phyloP scores from a whole-genome alignment of 2,113 vertebrate genomes.

The Chitala chitala region DNA sequence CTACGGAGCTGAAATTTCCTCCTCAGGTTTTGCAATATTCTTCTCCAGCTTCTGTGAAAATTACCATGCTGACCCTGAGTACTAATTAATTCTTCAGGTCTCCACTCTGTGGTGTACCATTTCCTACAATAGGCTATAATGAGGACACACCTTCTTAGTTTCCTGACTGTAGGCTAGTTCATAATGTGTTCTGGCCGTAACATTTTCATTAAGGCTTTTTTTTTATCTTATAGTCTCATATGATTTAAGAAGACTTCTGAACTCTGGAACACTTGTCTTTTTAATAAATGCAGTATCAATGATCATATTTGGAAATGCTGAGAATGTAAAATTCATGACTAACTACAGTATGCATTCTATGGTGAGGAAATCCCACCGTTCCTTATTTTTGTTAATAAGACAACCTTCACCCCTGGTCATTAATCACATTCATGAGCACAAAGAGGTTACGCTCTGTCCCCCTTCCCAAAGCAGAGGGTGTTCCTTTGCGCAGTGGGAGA shows the following conservation, averaged over 20 bases:
- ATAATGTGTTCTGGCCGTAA: no score
- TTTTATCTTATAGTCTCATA: no score
- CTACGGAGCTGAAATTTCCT: background rate
- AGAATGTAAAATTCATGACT: background rate
- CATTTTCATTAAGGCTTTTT: no score
- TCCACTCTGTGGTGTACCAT: background rate
- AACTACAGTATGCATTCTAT: no score
- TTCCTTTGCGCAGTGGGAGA: background rate
- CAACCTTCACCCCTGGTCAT: background rate
- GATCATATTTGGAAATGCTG: background rate
- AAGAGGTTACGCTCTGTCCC: background rate
- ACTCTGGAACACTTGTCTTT: background rate
- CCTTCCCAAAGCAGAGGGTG: background rate
- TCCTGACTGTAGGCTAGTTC: background rate
- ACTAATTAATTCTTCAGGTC: slow-evolving; percentile 7
- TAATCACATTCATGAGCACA: background rate
- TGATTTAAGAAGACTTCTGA: background rate
- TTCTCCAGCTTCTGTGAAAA: background rate
- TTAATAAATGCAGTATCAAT: background rate
- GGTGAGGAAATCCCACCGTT: background rate
- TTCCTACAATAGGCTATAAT: background rate
- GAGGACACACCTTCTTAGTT: background rate
- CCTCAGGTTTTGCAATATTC: background rate
- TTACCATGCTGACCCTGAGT: slow-evolving; percentile 8
- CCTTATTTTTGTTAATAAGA: background rate